Evolutionary conservation across 2,888 invertebrate species (phyloP).

Genomic region (Apeira syringaria): DNA sequence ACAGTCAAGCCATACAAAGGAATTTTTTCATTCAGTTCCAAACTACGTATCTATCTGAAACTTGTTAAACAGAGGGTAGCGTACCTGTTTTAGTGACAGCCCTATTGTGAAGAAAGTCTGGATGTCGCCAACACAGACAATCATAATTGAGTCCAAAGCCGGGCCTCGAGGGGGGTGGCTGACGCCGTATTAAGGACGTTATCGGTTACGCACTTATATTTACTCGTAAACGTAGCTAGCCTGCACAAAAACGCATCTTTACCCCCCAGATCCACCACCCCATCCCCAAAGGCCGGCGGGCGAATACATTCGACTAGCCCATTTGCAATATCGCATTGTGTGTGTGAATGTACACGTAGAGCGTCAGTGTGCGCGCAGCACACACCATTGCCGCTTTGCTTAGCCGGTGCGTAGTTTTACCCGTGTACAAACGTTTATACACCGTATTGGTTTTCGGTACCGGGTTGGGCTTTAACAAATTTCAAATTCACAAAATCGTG

Average conservation of each 20-base stretch:
- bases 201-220: slow-evolving; percentile 79
- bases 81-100: slow-evolving; percentile 31
- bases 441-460: slow-evolving; percentile 79
- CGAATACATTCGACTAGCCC: slow-evolving; percentile 82
- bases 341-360: slow-evolving; percentile 61
- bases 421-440: slow-evolving; percentile 45
- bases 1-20: no score
- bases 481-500: slow-evolving; percentile 83
- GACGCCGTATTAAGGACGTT: slow-evolving; percentile 49
- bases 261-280: slow-evolving; percentile 46
- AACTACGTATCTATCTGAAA: slow-evolving; percentile 21
- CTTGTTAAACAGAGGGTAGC: slow-evolving; percentile 21
- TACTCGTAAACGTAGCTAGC: slow-evolving; percentile 70
- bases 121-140: slow-evolving; percentile 38
- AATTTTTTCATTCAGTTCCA: slow-evolving; percentile 10
- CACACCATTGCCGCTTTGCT: slow-evolving; percentile 65
- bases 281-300: slow-evolving; percentile 62
- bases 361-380: slow-evolving; percentile 33
- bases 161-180: slow-evolving; percentile 22
- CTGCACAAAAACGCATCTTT: slow-evolving; percentile 82
- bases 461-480: slow-evolving; percentile 76
- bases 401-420: slow-evolving; percentile 78
- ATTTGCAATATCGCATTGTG: slow-evolving; percentile 81
- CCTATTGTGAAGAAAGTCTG: slow-evolving; percentile 41
- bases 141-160: slow-evolving; percentile 51